Base-by-base conservation (phyloP, 2,888 invertebrate genomes). In the Stenodema calcarata region DNA sequence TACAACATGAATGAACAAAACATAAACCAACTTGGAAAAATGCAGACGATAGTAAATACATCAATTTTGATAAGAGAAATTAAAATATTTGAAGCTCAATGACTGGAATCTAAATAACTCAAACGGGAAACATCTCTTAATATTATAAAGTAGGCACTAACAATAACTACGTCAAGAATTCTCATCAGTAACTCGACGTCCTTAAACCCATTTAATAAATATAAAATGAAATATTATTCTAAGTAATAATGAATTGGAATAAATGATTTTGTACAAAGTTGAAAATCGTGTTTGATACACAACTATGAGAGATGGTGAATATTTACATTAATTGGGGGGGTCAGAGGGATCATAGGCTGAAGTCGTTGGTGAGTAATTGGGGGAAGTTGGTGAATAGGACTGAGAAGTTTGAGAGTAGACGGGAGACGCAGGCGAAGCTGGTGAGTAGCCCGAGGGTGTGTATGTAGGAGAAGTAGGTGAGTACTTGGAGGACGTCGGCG, bases 351-450 rank as follows among this genome's bases (percentile, higher is more conserved):
- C 95, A 91, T 94, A 95, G 47, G 92, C 95, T 88, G 92, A 92
- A 78, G 95, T 94, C 87, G 95, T 95, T 0, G 93, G 97, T 0
- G 96, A 96, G 91, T 98, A 98, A 76, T 91, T 91, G 1, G 93
- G 93, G 18, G 91, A 92, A 1, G 95, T 94, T 87, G 95, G 95
- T 0, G 93, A 93, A 89, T 94, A 94, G 76, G 95, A 93, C 87
- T 97, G 96, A 90, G 92, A 94, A 90, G 92, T 96, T 0, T 97
- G 97, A 0, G 96, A 96, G 91, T 98, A 98, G 79, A 91, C 91
- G 1, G 93, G 93, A 27, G 91, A 92, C 1, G 93, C 93, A 0
- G 95, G 95, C 73, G 93, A 93, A 0, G 94, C 94, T 0, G 95
- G 95, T 0, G 94, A 93, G 89, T 94, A 94, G n/a, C 92, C 92